Conservation (phyloP, 2,113 vertebrate species). For the Ptilonorhynchus violaceus region DNA sequence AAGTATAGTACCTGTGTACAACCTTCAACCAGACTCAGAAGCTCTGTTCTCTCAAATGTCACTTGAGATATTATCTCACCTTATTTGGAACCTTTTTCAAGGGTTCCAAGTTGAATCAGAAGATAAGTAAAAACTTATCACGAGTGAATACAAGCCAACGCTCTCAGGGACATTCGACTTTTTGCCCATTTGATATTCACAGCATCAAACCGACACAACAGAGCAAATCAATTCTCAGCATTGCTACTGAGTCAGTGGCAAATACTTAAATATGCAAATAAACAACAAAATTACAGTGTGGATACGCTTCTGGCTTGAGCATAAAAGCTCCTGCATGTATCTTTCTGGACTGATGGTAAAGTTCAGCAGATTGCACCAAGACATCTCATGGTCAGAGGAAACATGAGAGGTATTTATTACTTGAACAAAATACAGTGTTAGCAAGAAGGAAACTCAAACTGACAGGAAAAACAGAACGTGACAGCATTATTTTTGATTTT, state of each 20-base stretch:
- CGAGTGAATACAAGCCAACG: not conserved
- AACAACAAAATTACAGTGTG: not conserved
- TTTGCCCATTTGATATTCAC: not conserved
- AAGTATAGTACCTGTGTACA: not conserved
- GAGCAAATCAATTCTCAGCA: not conserved
- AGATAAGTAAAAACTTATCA: not conserved
- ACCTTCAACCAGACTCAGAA: not conserved
- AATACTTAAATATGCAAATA: not conserved
- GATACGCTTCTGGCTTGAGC: not conserved
- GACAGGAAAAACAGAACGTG: conserved; percentile 22
- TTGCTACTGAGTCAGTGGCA: not conserved
- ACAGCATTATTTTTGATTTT: conserved; percentile 41
- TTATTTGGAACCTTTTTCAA: not conserved
- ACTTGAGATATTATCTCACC: not conserved
- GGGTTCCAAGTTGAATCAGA: not conserved
- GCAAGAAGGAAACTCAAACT: conserved; percentile 35
- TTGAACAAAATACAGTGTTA: conserved; percentile 32
- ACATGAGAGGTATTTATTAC: not conserved
- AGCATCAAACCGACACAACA: accelerated
- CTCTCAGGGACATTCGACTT: not conserved
- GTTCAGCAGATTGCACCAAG: not conserved
- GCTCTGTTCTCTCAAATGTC: not conserved
- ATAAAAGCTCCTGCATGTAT: not conserved
- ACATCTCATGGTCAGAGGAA: conserved; percentile 9
- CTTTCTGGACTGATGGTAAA: not conserved